Evolutionary conservation across 2,888 invertebrate genomes (phyloP).

Genomic region (Dromius quadrimaculatus): DNA sequence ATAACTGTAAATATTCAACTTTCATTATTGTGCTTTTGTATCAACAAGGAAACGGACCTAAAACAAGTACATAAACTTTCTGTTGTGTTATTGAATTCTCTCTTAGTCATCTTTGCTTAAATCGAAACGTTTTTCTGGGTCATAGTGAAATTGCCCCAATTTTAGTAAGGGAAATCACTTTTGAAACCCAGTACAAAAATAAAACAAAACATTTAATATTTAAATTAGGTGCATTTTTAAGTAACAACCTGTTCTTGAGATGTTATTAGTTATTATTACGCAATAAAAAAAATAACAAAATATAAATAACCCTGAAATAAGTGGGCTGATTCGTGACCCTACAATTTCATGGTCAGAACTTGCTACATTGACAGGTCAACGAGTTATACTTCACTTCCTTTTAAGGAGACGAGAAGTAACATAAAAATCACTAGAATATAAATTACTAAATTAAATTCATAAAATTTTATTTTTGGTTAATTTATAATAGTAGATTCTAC

Average conservation of each 20-base stretch:
- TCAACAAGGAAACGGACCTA: background rate
- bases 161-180: constrained; percentile 31
- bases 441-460: background rate
- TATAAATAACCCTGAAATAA: constrained; percentile 24
- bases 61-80: constrained; percentile 5
- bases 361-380: constrained; percentile 24
- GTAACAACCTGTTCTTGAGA: too few relatives aligned
- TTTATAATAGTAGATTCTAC: too few relatives aligned
- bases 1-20: background rate
- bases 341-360: constrained; percentile 17
- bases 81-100: too few relatives aligned
- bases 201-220: too few relatives aligned
- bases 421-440: constrained; percentile 2
- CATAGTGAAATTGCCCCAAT: constrained; percentile 45
- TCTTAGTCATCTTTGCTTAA: background rate
- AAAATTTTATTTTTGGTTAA: constrained; percentile 1
- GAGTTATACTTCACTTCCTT: constrained; percentile 27
- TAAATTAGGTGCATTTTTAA: too few relatives aligned
- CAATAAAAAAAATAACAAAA: background rate
- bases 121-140: constrained; percentile 19
- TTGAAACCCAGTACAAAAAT: constrained; percentile 1
- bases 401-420: constrained; percentile 32
- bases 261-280: too few relatives aligned
- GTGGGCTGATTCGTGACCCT: constrained; percentile 14
- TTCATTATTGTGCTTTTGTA: constrained; percentile 4